Evolutionary conservation across 2,888 invertebrate genomes (phyloP).

Genomic region (Drosophila hamatofila): DNA sequence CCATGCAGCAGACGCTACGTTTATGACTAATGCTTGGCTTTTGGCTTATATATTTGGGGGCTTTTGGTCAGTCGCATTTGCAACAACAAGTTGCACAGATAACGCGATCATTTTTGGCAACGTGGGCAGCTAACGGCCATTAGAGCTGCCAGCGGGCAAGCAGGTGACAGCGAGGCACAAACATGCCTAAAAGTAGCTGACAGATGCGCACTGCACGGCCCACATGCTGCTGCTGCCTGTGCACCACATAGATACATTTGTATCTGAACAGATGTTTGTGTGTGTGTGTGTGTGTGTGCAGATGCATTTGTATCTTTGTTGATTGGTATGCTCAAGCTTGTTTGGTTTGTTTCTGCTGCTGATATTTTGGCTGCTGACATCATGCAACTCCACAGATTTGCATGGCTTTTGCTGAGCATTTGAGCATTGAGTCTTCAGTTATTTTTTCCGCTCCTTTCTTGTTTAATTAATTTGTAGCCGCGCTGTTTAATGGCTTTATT

Average conservation of each 20-base stretch:
- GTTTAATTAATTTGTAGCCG: slow-evolving; percentile 74
- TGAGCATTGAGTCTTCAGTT: slow-evolving; percentile 22
- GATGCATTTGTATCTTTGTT: slow-evolving; percentile 13
- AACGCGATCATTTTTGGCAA: slow-evolving; percentile 44
- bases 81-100: slow-evolving; percentile 57
- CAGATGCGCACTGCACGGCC: slow-evolving; percentile 56
- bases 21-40: slow-evolving; percentile 69
- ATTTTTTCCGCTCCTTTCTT: slow-evolving; percentile 44
- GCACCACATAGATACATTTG: slow-evolving; percentile 19
- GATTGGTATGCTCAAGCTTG: not conserved
- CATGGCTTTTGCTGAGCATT: slow-evolving; percentile 51
- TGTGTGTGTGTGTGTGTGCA: not conserved
- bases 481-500: slow-evolving; percentile 69
- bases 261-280: slow-evolving; percentile 9
- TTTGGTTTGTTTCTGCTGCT: not conserved
- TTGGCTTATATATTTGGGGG: slow-evolving; percentile 1
- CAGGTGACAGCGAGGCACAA: slow-evolving; percentile 54
- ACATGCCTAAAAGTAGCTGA: slow-evolving; percentile 48
- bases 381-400: slow-evolving; percentile 67
- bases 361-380: slow-evolving; percentile 66
- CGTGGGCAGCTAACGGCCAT: slow-evolving; percentile 58
- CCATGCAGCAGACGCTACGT: slow-evolving; percentile 54
- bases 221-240: slow-evolving; percentile 35
- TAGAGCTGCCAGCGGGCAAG: slow-evolving; percentile 41
- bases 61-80: slow-evolving; percentile 24